Evolutionary conservation across 2,113 vertebrate genomes (phyloP).

Genomic region (Menidia beryllina): DNA sequence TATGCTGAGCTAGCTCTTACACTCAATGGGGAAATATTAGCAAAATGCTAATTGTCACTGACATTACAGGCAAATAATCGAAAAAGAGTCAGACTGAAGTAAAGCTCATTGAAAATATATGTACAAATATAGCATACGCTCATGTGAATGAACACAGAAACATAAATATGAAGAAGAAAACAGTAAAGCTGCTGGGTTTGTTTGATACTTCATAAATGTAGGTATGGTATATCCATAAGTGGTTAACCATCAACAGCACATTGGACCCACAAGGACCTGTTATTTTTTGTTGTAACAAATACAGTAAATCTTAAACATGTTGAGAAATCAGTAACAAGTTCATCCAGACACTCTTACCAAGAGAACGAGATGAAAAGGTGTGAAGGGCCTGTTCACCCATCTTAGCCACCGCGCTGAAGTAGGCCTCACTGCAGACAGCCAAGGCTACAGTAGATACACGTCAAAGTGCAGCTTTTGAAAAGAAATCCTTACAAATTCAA

Average conservation of each 20-base stretch:
- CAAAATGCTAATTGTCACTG: conserved; percentile 23
- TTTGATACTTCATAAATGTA: conserved; percentile 6
- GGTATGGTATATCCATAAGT: too few relatives aligned
- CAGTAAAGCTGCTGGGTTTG: conserved; percentile 2
- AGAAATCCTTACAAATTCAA: not conserved
- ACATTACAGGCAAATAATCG: conserved; percentile 17
- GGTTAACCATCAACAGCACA: conserved; percentile 15
- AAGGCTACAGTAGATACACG: conserved; percentile 77
- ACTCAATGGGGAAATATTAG: conserved; percentile 8
- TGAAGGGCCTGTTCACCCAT: conserved; percentile 92
- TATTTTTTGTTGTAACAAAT: conserved; percentile 5
- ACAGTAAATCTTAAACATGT: conserved; percentile 15
- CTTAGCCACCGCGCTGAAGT: conserved; percentile 91
- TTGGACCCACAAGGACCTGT: not conserved
- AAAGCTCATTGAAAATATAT: conserved; percentile 34
- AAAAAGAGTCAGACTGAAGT: conserved; percentile 37
- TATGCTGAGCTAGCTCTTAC: conserved; percentile 3
- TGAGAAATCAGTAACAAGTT: conserved; percentile 17
- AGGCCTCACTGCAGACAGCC: conserved; percentile 88
- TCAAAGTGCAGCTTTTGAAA: conserved; percentile 1
- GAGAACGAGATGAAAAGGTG: conserved; percentile 88
- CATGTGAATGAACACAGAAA: not conserved
- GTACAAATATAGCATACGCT: not conserved
- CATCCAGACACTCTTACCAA: conserved; percentile 84
- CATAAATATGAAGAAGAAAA: not conserved